A percentile compares a stretch with the other conserved stretches of the same genome.
phyloP scores from a whole-genome alignment of 2,888 invertebrate species.

The Eledona agricola region DNA sequence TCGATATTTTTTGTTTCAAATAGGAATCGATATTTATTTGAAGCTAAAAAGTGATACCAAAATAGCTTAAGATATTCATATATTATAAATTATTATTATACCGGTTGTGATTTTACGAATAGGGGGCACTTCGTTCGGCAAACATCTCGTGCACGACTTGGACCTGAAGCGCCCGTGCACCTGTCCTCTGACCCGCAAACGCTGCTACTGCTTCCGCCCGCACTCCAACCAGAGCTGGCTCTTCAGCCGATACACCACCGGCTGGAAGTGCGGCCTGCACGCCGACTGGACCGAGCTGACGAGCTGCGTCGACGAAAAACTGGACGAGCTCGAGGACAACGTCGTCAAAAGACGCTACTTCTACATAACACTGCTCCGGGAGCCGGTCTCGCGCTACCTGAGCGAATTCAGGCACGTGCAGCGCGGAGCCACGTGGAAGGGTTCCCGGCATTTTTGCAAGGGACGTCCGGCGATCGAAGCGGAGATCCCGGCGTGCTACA shows the following conservation, averaged over 20 bases:
- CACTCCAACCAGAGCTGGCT: conserved; percentile 96
- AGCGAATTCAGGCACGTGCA: conserved; percentile 98
- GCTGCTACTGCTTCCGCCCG: conserved; percentile 91
- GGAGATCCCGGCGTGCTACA: conserved; percentile 86
- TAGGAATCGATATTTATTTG: no score
- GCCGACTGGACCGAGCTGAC: conserved; percentile 98
- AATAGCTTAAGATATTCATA: no score
- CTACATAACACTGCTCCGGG: conserved; percentile 94
- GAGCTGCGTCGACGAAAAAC: conserved; percentile 87
- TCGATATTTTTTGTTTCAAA: no score
- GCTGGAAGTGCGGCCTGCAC: conserved; percentile 98
- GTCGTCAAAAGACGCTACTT: conserved; percentile 75
- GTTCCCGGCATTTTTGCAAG: conserved; percentile 77
- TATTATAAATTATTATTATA: no score
- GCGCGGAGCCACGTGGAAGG: conserved; percentile 96
- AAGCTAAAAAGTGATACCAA: no score
- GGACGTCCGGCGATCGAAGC: conserved; percentile 78
- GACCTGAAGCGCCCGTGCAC: conserved; percentile 92
- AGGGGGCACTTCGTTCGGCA: conserved; percentile 96
- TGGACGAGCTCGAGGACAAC: conserved; percentile 88
- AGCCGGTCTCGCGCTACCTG: conserved; percentile 91
- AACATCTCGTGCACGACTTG: conserved; percentile 94
- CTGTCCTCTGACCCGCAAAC: conserved; percentile 87
- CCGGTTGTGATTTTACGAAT: conserved; percentile 2
- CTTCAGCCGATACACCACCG: conserved; percentile 96